Percentiles rank a stretch among this genome's conserved stretches.
phyloP scores from a whole-genome alignment of 1,140 invertebrate species.

The Cydia strobilella region DNA sequence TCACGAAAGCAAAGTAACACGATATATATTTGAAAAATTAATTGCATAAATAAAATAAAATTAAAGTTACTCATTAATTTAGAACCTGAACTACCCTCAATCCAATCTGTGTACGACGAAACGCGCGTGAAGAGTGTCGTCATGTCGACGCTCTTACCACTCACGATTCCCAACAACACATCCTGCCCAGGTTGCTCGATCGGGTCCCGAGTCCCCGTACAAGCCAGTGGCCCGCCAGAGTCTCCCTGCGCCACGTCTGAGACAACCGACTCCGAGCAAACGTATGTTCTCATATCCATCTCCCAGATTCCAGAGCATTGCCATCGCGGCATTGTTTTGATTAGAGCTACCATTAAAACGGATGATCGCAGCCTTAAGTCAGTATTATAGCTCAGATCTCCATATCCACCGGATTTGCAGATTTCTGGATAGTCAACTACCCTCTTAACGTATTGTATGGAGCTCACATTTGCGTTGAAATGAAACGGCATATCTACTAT shows the following conservation, averaged over 20 bases:
- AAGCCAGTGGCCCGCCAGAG: constrained; percentile 16
- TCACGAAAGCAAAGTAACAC: constrained; percentile 1
- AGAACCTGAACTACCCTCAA: not conserved
- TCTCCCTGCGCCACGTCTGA: constrained; percentile 15
- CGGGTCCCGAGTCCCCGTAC: not conserved
- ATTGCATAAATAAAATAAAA: not conserved
- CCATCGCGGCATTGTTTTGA: not conserved
- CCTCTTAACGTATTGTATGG: not conserved
- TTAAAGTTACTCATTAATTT: not conserved
- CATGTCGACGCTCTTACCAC: not conserved
- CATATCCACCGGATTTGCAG: constrained; percentile 3
- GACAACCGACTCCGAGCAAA: not conserved
- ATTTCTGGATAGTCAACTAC: not conserved
- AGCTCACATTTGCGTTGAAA: not conserved
- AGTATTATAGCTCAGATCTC: not conserved
- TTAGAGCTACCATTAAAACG: constrained; percentile 3
- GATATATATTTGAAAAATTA: constrained; percentile 8
- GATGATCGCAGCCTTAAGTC: not conserved
- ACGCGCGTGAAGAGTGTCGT: constrained; percentile 20
- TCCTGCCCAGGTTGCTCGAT: not conserved
- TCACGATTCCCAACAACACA: constrained; percentile 2
- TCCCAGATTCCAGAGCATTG: not conserved
- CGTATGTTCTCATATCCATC: constrained; percentile 8
- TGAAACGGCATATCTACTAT: not conserved
- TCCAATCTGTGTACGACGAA: constrained; percentile 8